phyloP scores from a whole-genome alignment of 2,888 invertebrate species.

The Lysandra coridon region DNA sequence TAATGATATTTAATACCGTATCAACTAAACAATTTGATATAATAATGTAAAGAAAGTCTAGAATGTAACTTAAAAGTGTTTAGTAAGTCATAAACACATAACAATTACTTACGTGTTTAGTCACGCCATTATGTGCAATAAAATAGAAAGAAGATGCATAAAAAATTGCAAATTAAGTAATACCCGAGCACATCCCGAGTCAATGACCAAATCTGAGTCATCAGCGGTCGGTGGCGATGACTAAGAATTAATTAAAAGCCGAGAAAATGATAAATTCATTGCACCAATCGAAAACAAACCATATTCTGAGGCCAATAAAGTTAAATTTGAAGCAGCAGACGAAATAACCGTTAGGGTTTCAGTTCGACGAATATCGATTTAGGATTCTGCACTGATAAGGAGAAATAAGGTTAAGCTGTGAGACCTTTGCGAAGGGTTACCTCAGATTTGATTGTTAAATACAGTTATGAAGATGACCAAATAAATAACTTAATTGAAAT shows the following conservation, averaged over 20 bases:
- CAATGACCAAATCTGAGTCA: slow-evolving; percentile 61
- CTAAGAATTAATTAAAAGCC: slow-evolving; percentile 74
- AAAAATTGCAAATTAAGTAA: slow-evolving; percentile 32
- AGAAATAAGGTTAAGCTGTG: slow-evolving; percentile 16
- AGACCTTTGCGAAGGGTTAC: slow-evolving; percentile 16
- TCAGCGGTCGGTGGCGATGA: slow-evolving; percentile 67
- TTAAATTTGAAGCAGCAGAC: slow-evolving; percentile 43
- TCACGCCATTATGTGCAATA: background rate
- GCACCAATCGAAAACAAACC: slow-evolving; percentile 47
- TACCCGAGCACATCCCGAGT: slow-evolving; percentile 42
- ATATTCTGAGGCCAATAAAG: slow-evolving; percentile 49
- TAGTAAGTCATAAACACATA: background rate
- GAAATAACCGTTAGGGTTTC: slow-evolving; percentile 59
- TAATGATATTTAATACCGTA: no score
- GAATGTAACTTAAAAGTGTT: background rate
- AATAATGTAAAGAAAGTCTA: no score
- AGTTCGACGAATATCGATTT: slow-evolving; percentile 65
- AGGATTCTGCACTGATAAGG: slow-evolving; percentile 51
- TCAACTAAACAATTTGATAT: no score
- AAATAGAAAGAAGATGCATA: slow-evolving; percentile 31
- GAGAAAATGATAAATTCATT: slow-evolving; percentile 55
- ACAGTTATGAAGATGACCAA: background rate
- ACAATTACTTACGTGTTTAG: background rate
- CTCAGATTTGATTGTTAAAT: background rate
- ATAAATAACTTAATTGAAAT: slow-evolving; percentile 15